Conservation (phyloP, 2,797 vertebrate genomes). For the Aselliscus stoliczkanus region DNA sequence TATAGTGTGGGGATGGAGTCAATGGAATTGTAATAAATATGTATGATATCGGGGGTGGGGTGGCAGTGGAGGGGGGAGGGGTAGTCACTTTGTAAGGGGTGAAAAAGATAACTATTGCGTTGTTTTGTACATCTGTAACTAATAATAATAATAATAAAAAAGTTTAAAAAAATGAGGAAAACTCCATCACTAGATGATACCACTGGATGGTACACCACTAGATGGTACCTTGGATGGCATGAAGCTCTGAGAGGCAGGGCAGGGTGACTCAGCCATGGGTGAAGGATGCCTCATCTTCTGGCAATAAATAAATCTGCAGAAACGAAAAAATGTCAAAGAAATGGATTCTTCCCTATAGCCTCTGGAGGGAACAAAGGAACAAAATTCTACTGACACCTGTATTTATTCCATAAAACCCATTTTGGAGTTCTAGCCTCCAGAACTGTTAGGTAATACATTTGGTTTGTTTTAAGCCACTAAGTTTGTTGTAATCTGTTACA, state of each 20-base stretch:
- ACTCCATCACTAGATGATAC: background rate
- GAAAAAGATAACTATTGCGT: too few species aligned
- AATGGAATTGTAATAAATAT: too few species aligned
- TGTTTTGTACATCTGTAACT: too few species aligned
- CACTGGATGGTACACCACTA: background rate
- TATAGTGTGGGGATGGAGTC: too few species aligned
- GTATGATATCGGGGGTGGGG: too few species aligned
- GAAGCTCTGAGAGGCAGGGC: background rate
- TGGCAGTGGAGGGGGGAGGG: too few species aligned
- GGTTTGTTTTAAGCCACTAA: background rate
- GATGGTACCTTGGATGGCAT: background rate
- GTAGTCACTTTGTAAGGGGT: too few species aligned
- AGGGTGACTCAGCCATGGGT: background rate
- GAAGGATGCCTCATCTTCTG: background rate
- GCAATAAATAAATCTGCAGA: background rate
- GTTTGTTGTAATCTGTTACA: background rate
- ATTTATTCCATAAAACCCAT: background rate
- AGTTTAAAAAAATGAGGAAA: background rate
- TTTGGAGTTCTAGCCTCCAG: background rate
- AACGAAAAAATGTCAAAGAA: background rate
- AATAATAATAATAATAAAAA: too few species aligned
- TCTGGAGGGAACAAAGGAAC: background rate
- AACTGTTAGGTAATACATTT: background rate
- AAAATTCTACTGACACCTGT: background rate
- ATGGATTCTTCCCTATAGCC: background rate